Base-by-base conservation (phyloP, 2,113 vertebrate genomes). In the Helogale parvula region DNA sequence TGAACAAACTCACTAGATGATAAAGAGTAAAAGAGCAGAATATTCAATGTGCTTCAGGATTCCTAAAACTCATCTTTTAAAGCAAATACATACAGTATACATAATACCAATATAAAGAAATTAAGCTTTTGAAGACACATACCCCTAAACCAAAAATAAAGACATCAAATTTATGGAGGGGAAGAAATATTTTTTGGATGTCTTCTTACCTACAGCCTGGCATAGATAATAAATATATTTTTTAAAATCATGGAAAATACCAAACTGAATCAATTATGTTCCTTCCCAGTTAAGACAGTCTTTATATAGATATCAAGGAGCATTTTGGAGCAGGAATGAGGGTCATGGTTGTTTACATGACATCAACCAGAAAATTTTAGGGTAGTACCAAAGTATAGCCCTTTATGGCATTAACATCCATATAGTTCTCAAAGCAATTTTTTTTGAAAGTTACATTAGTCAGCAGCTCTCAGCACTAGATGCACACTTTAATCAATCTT, bases 1-100 rank as follows among this genome's bases (percentile, higher is more conserved):
- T 95, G 68, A 93, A 96, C 35, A 96, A 93, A 96, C 19, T 93
- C 63, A 72, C 66, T 72, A 72, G 29, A 7, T 74, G 15, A 81
- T 89, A 71, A 94, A 94, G 86, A 21, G 12, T 29, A 92, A 92
- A 97, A 92, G 5, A 38, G 23, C 79, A 94, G 21, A 23, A 89
- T 74, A 90, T 82, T 93, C 82, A 31, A 50, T 71, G n/a, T 84
- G 17, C 45, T 88, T 97, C 41, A 80, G 31, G 3, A 94, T 83
- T 90, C 6, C 68, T 83, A 93, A 94, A 90, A 87, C 5, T 25
- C 3, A 93, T 84, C 35, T 96, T 97, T 77, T 92, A 81, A 97
- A 84, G 17, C 14, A 87, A 94, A 88, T 84, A 5, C 74, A 80
- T 82, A 63, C 29, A 60, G 45, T 35, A 94, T 54, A 82, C 45